A percentile compares a stretch with the other conserved stretches of the same genome.
These are phyloP conservation scores for Branchinecta lynchi DNA, from an alignment of 1,140 invertebrate species.

Conservation along the genomic window DNA sequence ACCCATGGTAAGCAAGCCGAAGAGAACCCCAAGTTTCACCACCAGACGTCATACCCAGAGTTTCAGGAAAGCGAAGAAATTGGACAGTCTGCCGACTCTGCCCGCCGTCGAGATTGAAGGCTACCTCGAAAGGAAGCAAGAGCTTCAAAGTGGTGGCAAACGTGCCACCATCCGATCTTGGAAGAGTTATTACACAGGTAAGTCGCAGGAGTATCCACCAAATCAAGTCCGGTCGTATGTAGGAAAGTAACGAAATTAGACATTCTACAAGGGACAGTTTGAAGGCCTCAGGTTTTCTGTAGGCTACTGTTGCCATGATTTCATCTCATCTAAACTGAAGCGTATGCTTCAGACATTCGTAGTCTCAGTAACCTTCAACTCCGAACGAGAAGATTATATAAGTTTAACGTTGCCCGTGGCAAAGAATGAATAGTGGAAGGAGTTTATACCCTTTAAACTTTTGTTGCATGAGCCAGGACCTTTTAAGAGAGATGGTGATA, in stretches of 20 bases:
- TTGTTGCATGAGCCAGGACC: neutral
- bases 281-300: too few relatives aligned
- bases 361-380: too few relatives aligned
- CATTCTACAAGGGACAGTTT: too few relatives aligned
- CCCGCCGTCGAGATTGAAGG: slow-evolving; percentile 85
- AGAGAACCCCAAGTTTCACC: slow-evolving; percentile 85
- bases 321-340: too few relatives aligned
- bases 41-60: slow-evolving; percentile 68
- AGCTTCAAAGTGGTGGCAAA: slow-evolving; percentile 79
- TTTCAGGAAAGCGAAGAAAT: slow-evolving; percentile 56
- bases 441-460: too few relatives aligned
- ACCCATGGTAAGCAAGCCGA: slow-evolving; percentile 35
- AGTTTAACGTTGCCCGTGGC: too few relatives aligned
- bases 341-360: too few relatives aligned
- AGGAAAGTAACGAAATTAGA: too few relatives aligned
- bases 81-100: slow-evolving; percentile 43
- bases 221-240: too few relatives aligned
- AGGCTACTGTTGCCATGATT: too few relatives aligned
- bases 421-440: too few relatives aligned
- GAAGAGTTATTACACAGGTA: slow-evolving; percentile 77
- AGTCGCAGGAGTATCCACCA: neutral
- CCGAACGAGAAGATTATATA: too few relatives aligned
- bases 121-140: slow-evolving; percentile 83
- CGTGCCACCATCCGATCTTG: slow-evolving; percentile 84
- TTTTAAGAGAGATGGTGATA: neutral